Percentiles rank a stretch among this genome's conserved stretches.
These are phyloP conservation scores for Psittacula echo DNA, from an alignment of 2,797 vertebrate species.

Conservation along the genomic window DNA sequence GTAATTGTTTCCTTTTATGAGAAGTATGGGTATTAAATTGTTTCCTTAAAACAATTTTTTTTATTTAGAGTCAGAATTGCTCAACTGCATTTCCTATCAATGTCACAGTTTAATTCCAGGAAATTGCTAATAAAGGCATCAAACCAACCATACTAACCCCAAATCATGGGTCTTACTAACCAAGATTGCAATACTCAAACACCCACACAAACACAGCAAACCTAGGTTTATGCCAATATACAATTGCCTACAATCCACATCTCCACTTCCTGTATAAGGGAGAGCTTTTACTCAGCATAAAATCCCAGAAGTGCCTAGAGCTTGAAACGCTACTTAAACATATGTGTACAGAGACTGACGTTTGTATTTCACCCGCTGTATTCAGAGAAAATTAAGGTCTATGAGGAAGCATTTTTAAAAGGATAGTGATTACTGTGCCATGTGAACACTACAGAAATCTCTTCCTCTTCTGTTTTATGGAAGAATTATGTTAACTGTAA, in stretches of 20 bases:
- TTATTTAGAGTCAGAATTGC: background rate
- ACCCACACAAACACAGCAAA: background rate
- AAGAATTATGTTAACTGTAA: background rate
- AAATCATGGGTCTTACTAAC: background rate
- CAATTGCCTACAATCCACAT: background rate
- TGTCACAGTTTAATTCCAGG: background rate
- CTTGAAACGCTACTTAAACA: background rate
- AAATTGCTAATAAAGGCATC: background rate
- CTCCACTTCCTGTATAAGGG: background rate
- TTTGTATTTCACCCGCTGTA: background rate
- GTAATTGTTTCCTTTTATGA: background rate
- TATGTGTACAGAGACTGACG: background rate
- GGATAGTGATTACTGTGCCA: background rate
- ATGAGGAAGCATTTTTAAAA: background rate
- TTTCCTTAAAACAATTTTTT: background rate
- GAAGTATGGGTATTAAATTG: background rate
- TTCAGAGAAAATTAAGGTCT: background rate
- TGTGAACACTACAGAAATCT: background rate
- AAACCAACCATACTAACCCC: background rate
- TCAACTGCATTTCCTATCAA: background rate
- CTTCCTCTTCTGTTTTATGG: fast-evolving
- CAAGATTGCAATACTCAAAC: background rate
- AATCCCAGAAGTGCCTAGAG: background rate
- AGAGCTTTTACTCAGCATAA: background rate
- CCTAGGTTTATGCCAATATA: background rate